Evolutionary conservation across 2,888 invertebrate species (phyloP).

Genomic region (Eupithecia abbreviata): DNA sequence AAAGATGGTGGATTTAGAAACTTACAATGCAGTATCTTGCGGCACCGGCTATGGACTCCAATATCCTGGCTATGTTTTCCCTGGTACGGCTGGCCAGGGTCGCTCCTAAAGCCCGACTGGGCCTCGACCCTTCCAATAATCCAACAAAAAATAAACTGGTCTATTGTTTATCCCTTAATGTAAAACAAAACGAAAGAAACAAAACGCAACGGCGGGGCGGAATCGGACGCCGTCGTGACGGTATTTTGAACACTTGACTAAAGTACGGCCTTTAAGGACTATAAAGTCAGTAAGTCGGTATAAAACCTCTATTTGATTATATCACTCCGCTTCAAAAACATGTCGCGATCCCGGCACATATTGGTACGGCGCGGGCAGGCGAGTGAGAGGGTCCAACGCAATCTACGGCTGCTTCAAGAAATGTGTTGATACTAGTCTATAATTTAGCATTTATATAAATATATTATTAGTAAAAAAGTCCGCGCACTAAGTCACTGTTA

Average conservation of each 20-base stretch:
- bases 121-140: constrained; percentile 65
- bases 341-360: constrained; percentile 92
- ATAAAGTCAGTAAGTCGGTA: constrained; percentile 46
- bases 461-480: constrained; percentile 65
- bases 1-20: constrained; percentile 45
- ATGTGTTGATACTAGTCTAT: constrained; percentile 96
- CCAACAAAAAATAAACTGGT: constrained; percentile 67
- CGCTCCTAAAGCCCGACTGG: constrained; percentile 62
- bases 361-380: constrained; percentile 72
- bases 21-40: constrained; percentile 83
- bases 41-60: constrained; percentile 81
- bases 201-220: constrained; percentile 77
- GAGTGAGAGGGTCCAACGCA: constrained; percentile 44
- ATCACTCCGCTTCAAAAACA: constrained; percentile 76
- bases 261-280: constrained; percentile 44
- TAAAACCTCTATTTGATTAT: constrained; percentile 73
- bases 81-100: constrained; percentile 80
- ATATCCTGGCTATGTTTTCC: constrained; percentile 80
- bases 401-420: constrained; percentile 96
- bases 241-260: constrained; percentile 63
- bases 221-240: constrained; percentile 78
- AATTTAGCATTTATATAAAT: constrained; percentile 90
- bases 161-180: constrained; percentile 81
- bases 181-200: constrained; percentile 81
- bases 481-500: constrained; percentile 61